Conservation (phyloP, 2,888 invertebrate genomes). For the Lasioglossum marginatum region DNA sequence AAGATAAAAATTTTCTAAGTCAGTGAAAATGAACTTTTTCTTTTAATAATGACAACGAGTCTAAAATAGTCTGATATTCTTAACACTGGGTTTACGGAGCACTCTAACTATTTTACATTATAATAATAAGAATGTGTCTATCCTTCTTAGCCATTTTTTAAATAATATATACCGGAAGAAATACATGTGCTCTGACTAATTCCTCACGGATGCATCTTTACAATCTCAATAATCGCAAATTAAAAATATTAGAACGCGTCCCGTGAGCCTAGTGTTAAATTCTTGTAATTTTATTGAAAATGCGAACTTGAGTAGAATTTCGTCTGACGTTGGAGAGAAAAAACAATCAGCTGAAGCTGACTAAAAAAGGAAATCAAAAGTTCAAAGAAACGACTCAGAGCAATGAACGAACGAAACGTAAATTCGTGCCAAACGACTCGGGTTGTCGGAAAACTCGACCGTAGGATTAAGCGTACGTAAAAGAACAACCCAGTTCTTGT, state of each 20-base stretch:
- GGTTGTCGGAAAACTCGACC: slow-evolving; percentile 44
- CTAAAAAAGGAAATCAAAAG: slow-evolving; percentile 54
- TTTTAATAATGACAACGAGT: not conserved
- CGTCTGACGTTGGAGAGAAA: not conserved
- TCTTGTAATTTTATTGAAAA: not conserved
- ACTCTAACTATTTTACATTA: not conserved
- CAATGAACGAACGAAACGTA: slow-evolving; percentile 37
- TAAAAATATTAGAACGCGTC: not conserved
- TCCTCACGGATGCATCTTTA: not conserved
- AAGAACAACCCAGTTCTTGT: slow-evolving; percentile 20
- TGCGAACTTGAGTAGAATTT: not conserved
- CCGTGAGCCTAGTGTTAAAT: not conserved
- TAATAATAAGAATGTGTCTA: not conserved
- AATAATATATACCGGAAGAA: not conserved
- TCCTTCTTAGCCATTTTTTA: not conserved
- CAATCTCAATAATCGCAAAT: not conserved
- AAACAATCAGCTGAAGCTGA: slow-evolving; percentile 23
- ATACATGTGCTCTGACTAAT: not conserved
- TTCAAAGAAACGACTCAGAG: slow-evolving; percentile 53
- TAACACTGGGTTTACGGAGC: not conserved
- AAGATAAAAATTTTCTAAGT: not conserved
- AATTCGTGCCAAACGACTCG: slow-evolving; percentile 66
- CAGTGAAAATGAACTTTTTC: not conserved
- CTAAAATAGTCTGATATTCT: not conserved
- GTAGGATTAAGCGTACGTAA: slow-evolving; percentile 52